Evolutionary conservation across 2,888 invertebrate genomes (phyloP), one percentile per base, ranked within the genome.

Genomic region (Macrophya alboannulata): DNA sequence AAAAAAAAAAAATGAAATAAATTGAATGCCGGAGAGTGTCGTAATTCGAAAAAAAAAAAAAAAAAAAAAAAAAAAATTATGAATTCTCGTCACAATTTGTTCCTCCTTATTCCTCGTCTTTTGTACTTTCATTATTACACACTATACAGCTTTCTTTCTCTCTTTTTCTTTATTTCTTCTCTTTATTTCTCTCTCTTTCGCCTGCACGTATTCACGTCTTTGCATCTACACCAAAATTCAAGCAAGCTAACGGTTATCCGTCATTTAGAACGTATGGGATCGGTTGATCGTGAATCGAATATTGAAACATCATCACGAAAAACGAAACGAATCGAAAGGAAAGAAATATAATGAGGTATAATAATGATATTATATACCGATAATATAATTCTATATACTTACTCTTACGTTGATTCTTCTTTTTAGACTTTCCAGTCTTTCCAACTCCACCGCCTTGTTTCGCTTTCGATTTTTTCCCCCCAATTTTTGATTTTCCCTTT

Each of bases 361-460:
- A n/a, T n/a, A n/a, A n/a, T n/a, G n/a, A n/a, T n/a, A n/a, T n/a
- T n/a, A n/a, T n/a, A 2, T n/a, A n/a, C 8, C 55, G 4, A 9
- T 55, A 6, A 5, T 17, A 55, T 55, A 55, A 55, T n/a, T n/a
- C n/a, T n/a, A n/a, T n/a, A n/a, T 55, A 62, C 81, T 81, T 81
- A 81, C 81, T 43, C 15, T 81, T 43, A 15, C 71, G 45, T n/a
- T 68, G 48, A 40, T 71, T 71, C 4, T 68, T 83, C 51, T 48
- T 83, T 15, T 81, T 81, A 1, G 62, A 43, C 62, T 81, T 81
- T 8, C 31, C 37, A 17, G 1, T 8, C 21, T 74, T 74, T 31
- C 31, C 31, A n/a, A n/a, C n/a, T 31, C 31, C 31, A 31, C 31
- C 31, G 9, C 74, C 37, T 74, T 45, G 9, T 25, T 43, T 45